Conservation (phyloP, 2,113 vertebrate genomes). For the Rhinoptilus africanus region DNA sequence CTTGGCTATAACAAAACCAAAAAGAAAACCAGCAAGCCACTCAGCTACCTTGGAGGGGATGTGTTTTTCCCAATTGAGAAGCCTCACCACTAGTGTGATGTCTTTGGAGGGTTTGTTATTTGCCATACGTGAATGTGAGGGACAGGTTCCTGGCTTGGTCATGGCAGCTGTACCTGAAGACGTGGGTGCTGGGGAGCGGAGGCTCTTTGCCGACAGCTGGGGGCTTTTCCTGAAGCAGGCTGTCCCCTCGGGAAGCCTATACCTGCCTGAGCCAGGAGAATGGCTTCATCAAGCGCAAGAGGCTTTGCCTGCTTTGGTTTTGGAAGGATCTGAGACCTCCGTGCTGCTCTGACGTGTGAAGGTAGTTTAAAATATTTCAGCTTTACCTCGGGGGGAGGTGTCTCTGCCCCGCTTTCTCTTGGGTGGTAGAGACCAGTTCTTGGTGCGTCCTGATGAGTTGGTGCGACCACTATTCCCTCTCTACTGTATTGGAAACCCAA, state of each 20-base stretch:
- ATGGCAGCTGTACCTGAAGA: neutral
- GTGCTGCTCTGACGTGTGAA: neutral
- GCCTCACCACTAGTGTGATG: neutral
- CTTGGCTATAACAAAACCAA: neutral
- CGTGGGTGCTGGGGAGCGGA: rapidly evolving
- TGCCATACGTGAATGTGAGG: neutral
- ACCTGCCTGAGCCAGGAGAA: neutral
- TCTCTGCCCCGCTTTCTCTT: rapidly evolving
- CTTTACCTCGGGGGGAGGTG: neutral
- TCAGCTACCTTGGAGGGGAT: neutral
- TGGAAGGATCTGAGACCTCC: neutral
- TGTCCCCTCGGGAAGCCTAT: neutral
- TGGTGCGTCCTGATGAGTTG: neutral
- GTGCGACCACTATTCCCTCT: neutral
- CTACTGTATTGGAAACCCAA: neutral
- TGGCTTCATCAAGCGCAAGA: neutral
- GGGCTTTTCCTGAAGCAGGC: neutral
- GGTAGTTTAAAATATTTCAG: neutral
- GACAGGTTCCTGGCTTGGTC: neutral
- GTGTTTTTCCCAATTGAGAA: neutral
- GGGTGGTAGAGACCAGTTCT: neutral
- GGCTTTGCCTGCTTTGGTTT: neutral
- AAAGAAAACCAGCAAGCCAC: neutral
- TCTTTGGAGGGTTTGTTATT: neutral
- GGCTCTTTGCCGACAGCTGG: rapidly evolving